Conservation (phyloP, 2,888 invertebrate genomes). For the Hydrotaea diabolus region DNA sequence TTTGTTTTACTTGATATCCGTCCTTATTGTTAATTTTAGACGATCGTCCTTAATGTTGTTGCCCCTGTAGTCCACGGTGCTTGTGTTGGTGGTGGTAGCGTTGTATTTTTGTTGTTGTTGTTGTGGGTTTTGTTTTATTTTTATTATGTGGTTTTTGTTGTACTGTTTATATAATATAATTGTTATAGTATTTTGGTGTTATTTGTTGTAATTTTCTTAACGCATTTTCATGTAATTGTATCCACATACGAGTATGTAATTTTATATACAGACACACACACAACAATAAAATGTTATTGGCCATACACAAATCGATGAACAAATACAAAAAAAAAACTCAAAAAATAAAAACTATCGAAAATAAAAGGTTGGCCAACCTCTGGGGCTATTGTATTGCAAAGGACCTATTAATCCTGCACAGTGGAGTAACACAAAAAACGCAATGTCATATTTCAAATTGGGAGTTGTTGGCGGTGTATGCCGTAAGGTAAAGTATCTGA, state of each 20-base stretch:
- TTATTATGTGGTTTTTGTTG: slow-evolving; percentile 34
- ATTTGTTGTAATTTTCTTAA: slow-evolving; percentile 28
- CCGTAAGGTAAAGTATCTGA: too few relatives aligned
- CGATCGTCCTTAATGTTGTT: neutral
- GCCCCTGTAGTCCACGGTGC: neutral
- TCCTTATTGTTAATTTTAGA: slow-evolving; percentile 8
- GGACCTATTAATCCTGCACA: too few relatives aligned
- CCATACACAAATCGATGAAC: neutral
- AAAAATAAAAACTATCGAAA: neutral
- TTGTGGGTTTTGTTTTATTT: slow-evolving; percentile 38
- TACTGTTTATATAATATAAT: slow-evolving; percentile 3
- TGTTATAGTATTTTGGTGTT: slow-evolving; percentile 12
- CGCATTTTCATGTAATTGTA: slow-evolving; percentile 8
- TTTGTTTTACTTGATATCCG: slow-evolving; percentile 11
- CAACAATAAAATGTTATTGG: slow-evolving; percentile 15
- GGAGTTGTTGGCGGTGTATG: too few relatives aligned
- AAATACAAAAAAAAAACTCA: neutral
- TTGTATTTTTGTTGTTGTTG: too few relatives aligned
- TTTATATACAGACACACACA: neutral
- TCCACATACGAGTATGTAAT: slow-evolving; percentile 4
- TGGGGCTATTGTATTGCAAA: too few relatives aligned
- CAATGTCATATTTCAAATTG: too few relatives aligned
- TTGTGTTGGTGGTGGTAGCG: neutral
- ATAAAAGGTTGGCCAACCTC: neutral
- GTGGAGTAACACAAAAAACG: too few relatives aligned